Base-by-base conservation (phyloP, 2,888 invertebrate species). In the Torymus aiolomorphi region DNA sequence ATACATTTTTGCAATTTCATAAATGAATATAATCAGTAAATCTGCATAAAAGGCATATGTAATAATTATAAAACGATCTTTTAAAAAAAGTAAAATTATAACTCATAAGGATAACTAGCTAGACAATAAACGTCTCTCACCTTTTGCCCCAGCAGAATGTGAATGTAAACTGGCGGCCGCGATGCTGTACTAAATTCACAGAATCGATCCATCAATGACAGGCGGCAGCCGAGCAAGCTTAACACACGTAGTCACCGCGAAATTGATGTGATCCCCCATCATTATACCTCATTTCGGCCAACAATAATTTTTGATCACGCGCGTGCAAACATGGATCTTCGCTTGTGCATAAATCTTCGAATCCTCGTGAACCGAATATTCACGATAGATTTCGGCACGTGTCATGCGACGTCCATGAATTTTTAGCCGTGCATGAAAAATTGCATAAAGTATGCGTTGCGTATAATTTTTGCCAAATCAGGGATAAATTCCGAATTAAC, bases 221-320 rank as follows among this genome's bases (percentile, higher is more conserved):
- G 42, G 56, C 56, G 8, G 12, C 2, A 24, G 54, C 54, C 24
- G 20, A 56, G 69, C 13, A 31, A 67, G 54, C 18, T 54, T 62
- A 73, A 31, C n/a, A 31, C 66, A 14, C 14, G 16, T 8, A 42
- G 49, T 13, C 63, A 11, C 42, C 31, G 12, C 14, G 42, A 56
- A 74, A 74, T 74, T 65, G 65, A 74, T 74, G 74, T 57, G 65
- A 76, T 69, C 62, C 76, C 61, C 14, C 14, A 52, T 67, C 69
- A 69, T 61, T 69, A 31, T n/a, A 54, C 16, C 75, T 52, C 54
- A 59, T 75, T 61, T 56, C 57, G 12, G 52, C 42, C 61, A n/a
- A 54, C 54, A 69, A 69, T 76, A 69, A 76, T 69, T 67, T 75
- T 75, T 24, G 42, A 75, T 75, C 18, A 74, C n/a, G 31, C 8